These are phyloP conservation scores for Etheostoma perlongum DNA, from an alignment of 2,797 vertebrate genomes.

Conservation along the genomic window DNA sequence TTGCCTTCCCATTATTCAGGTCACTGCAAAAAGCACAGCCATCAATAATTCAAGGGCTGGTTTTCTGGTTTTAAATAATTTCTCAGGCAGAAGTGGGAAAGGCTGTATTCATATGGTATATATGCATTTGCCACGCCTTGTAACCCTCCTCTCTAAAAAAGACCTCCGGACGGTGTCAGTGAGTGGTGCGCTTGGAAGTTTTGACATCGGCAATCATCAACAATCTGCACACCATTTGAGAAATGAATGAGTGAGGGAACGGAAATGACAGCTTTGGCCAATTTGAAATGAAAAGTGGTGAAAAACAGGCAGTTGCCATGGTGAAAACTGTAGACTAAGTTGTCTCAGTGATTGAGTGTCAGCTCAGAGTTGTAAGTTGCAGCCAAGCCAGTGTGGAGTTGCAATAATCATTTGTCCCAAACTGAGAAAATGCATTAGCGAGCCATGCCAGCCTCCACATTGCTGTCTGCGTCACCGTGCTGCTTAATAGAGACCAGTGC, in stretches of 20 bases:
- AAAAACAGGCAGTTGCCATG: slow-evolving; percentile 81
- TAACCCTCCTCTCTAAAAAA: slow-evolving; percentile 63
- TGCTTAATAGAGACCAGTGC: slow-evolving; percentile 67
- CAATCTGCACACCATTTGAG: slow-evolving; percentile 73
- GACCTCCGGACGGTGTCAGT: slow-evolving; percentile 65
- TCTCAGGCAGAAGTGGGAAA: slow-evolving; percentile 85
- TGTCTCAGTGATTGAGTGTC: slow-evolving; percentile 76
- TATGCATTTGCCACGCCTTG: slow-evolving; percentile 61
- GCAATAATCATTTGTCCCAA: slow-evolving; percentile 73
- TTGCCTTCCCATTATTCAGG: slow-evolving; percentile 88
- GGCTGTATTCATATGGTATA: slow-evolving; percentile 80
- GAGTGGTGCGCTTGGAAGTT: slow-evolving; percentile 53
- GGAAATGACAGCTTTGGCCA: slow-evolving; percentile 76
- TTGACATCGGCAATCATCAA: slow-evolving; percentile 67
- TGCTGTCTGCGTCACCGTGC: slow-evolving; percentile 47
- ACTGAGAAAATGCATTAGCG: slow-evolving; percentile 72
- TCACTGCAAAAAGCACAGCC: slow-evolving; percentile 87
- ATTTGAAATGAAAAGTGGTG: slow-evolving; percentile 77
- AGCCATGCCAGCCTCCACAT: slow-evolving; percentile 43
- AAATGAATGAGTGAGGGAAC: slow-evolving; percentile 68
- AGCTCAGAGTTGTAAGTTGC: slow-evolving; percentile 67
- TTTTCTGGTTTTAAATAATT: slow-evolving; percentile 87
- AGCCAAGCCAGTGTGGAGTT: slow-evolving; percentile 57
- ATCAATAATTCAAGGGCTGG: slow-evolving; percentile 86
- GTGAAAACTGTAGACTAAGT: slow-evolving; percentile 77